phyloP scores from a whole-genome alignment of 1,140 invertebrate genomes.

The Linepithema humile region DNA sequence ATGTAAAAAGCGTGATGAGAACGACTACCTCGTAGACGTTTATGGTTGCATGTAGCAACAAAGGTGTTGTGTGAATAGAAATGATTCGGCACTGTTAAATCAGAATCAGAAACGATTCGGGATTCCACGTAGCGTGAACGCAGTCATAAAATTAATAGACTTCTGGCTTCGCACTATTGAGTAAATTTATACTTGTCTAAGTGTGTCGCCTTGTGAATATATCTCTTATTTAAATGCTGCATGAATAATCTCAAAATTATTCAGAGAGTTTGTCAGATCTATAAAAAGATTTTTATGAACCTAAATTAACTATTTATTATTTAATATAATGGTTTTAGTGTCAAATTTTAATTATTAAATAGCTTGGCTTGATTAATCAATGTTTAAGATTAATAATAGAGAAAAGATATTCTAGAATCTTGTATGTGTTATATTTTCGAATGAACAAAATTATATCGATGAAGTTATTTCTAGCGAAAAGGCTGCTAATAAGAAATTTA shows the following conservation, averaged over 20 bases:
- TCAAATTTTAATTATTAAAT: too few relatives aligned
- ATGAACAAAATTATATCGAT: background rate
- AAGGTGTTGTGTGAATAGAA: conserved; percentile 19
- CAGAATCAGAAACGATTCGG: background rate
- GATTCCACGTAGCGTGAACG: conserved; percentile 15
- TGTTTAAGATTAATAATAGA: background rate
- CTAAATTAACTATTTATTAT: background rate
- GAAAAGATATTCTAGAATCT: background rate
- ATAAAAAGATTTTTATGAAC: background rate
- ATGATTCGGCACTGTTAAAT: conserved; percentile 9
- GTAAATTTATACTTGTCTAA: conserved; percentile 24
- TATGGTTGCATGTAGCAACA: background rate
- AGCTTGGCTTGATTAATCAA: background rate
- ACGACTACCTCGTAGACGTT: conserved; percentile 49
- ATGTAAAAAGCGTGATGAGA: conserved; percentile 60
- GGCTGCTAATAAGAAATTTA: background rate
- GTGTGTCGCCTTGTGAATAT: background rate
- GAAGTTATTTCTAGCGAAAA: background rate
- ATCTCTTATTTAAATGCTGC: background rate
- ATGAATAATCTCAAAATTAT: conserved; percentile 11
- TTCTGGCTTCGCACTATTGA: background rate
- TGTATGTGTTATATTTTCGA: background rate
- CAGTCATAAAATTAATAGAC: conserved; percentile 40
- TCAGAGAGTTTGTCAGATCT: background rate
- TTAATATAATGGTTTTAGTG: background rate